Base-by-base conservation (phyloP, 1,140 invertebrate species). In the Drosophila subpulchrella region DNA sequence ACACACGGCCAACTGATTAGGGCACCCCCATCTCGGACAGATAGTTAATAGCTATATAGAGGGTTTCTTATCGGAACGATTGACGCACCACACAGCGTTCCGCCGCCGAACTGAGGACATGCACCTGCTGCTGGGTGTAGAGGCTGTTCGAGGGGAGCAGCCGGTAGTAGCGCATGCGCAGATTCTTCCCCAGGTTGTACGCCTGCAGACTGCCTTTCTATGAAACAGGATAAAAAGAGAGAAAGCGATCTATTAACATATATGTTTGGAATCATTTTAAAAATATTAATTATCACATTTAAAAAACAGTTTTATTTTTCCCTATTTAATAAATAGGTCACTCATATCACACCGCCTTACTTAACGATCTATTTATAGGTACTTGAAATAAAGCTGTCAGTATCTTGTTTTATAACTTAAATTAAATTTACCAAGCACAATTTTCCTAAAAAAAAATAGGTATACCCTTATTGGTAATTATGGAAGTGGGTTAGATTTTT, bases 141-240 rank as follows among this genome's bases (percentile, higher is more conserved):
- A 93, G 93, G 59, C 92, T 93, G 56, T 94, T 93, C 17, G 94
- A 93, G 3, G 96, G 94, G 44, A 95, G 89, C 63, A 96, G 94
- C 41, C 94, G 93, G 46, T 93, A 93, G 91, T 98, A 98, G 56
- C 95, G 93, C 53, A 93, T 91, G 47, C 95, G 94, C 60, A 97
- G 93, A 92, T 94, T 96, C 81, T 95, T 93, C 0, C 97, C 97
- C n/a, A 97, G 90, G 34, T 94, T 93, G 91, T 95, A 97, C 42
- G 97, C 93, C 91, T 97, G 95, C 8, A 94, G 82, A 93, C 96
- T 97, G 7, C 97, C 97, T 85, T 93, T 93, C 97, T 98, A 86
- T 74, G 93, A 38, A 44, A 10, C 11, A 4, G 39, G 55, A n/a
- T 51, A 41, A 24, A 67, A 24, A 36, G 12, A 15, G 13, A 20